phyloP scores from a whole-genome alignment of 2,888 invertebrate species.

The Tuta absoluta region DNA sequence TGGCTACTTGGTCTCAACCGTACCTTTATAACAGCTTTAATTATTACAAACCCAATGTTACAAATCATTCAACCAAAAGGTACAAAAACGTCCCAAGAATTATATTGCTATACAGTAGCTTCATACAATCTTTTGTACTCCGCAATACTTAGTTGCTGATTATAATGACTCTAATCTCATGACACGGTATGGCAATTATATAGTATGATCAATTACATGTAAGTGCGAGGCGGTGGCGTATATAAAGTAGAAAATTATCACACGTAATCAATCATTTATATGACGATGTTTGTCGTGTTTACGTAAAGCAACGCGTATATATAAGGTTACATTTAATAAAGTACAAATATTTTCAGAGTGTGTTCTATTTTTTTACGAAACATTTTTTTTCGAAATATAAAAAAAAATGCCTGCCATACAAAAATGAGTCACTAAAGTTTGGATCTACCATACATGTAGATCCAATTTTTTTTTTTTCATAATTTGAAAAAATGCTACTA shows the following conservation, averaged over 20 bases:
- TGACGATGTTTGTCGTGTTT: not conserved
- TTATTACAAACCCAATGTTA: not conserved
- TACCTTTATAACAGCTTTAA: not conserved
- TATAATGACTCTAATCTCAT: not conserved
- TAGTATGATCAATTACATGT: constrained; percentile 20
- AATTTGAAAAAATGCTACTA: too few relatives aligned
- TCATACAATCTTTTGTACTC: not conserved
- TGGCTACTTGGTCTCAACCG: too few relatives aligned
- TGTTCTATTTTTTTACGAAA: too few relatives aligned
- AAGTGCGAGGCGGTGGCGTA: constrained; percentile 1
- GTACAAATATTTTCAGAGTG: not conserved
- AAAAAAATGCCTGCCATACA: too few relatives aligned
- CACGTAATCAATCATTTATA: constrained; percentile 15
- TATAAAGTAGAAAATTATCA: constrained; percentile 15
- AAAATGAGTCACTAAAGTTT: too few relatives aligned
- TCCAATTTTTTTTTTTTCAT: not conserved
- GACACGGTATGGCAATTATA: constrained; percentile 12
- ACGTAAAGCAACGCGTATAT: not conserved
- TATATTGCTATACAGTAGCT: not conserved
- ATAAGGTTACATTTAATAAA: not conserved
- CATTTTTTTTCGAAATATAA: too few relatives aligned
- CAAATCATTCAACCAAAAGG: not conserved
- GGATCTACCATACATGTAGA: too few relatives aligned
- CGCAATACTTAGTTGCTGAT: not conserved
- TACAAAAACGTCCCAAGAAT: not conserved